Conservation (phyloP, 2,888 invertebrate species). For the Harpagoxenus sublaevis region DNA sequence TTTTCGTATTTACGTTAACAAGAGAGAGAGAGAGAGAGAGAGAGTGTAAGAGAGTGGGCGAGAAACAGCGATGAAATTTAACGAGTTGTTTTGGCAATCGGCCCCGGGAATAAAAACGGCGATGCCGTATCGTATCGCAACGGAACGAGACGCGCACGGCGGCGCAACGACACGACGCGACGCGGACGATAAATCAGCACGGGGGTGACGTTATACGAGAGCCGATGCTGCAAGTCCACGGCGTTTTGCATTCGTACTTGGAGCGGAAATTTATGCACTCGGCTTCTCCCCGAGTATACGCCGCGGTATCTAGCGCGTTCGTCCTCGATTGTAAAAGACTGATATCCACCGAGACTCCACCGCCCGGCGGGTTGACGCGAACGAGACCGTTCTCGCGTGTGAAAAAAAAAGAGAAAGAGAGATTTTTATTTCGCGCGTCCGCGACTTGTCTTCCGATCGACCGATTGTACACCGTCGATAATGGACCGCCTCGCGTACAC, state of each 20-base stretch:
- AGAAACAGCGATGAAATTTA: background rate
- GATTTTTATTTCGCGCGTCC: background rate
- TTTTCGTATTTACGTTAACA: background rate
- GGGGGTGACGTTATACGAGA: conserved; percentile 29
- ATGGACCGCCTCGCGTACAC: background rate
- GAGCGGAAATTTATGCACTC: background rate
- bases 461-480: background rate
- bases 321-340: background rate
- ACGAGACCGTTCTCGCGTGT: background rate
- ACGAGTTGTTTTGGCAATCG: conserved; percentile 35
- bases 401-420: background rate
- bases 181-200: conserved; percentile 25
- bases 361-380: background rate
- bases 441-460: background rate
- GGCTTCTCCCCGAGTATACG: background rate
- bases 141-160: no score
- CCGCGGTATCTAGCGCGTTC: background rate
- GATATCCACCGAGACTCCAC: background rate
- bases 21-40: background rate
- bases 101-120: background rate
- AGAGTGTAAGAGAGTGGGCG: background rate
- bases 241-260: conserved; percentile 12
- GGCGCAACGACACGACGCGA: background rate
- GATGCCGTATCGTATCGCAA: background rate
- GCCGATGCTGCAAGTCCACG: background rate